A percentile compares a stretch with the other conserved stretches of the same genome.
phyloP scores from a whole-genome alignment of 92 coral and sea anemone genomes.

The Palythoa grandiflora region DNA sequence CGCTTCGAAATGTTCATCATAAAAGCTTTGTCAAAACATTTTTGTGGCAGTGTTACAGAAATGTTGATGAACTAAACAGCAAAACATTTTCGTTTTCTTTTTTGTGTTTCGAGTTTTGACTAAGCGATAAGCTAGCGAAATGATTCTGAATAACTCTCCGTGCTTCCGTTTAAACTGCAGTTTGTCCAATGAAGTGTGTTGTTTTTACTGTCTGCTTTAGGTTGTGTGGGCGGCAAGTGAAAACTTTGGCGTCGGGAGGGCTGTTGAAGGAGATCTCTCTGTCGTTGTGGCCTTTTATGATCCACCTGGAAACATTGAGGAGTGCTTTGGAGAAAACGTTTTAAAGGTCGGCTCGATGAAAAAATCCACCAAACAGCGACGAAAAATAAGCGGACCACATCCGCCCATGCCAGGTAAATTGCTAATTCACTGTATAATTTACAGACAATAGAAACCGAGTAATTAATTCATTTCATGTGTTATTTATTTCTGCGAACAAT shows the following conservation, averaged over 20 bases:
- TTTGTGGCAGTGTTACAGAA: background rate
- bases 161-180: background rate
- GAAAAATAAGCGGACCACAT: conserved; percentile 62
- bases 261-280: conserved; percentile 80
- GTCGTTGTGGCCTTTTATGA: conserved; percentile 97
- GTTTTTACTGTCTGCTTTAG: conserved; percentile 45
- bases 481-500: background rate
- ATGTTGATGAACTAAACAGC: background rate
- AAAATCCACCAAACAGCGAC: conserved; percentile 50
- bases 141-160: background rate
- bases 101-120: background rate
- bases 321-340: conserved; percentile 83
- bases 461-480: background rate
- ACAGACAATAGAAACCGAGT: background rate
- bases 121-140: background rate
- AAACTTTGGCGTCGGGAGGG: conserved; percentile 93
- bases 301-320: conserved; percentile 98
- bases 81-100: background rate
- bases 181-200: background rate
- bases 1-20: background rate
- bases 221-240: conserved; percentile 95
- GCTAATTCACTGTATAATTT: background rate
- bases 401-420: conserved; percentile 86
- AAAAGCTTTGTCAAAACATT: background rate
- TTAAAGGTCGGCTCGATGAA: conserved; percentile 69